Evolutionary conservation across 2,797 vertebrate species (phyloP).

Genomic region (Coregonus ussuriensis): DNA sequence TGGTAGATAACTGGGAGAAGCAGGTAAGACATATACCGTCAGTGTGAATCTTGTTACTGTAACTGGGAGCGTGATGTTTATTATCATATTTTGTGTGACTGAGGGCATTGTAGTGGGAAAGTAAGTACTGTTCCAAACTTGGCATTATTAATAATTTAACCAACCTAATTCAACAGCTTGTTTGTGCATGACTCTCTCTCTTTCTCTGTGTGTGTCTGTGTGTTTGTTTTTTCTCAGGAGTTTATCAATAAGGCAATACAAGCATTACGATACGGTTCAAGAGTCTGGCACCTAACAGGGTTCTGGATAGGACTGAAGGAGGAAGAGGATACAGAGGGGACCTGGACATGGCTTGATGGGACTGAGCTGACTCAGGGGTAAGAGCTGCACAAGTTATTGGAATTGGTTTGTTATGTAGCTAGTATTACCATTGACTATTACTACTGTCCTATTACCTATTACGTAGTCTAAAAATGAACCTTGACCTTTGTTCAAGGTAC

Average conservation of each 20-base stretch:
- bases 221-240: constrained; percentile 41
- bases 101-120: constrained; percentile 4
- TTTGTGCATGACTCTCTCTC: neutral
- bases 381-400: neutral
- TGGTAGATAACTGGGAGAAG: constrained; percentile 49
- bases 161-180: too few relatives aligned
- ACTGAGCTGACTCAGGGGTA: constrained; percentile 60
- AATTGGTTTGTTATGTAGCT: neutral
- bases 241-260: constrained; percentile 41
- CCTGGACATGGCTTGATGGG: constrained; percentile 72
- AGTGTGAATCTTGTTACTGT: neutral
- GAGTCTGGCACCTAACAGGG: rapidly evolving
- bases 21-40: constrained; percentile 45
- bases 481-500: neutral
- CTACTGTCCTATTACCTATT: neutral
- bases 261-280: neutral
- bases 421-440: neutral
- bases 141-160: too few relatives aligned
- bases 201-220: neutral
- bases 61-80: too few relatives aligned
- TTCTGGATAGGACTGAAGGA: constrained; percentile 73
- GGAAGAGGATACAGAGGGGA: constrained; percentile 54
- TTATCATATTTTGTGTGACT: constrained; percentile 14
- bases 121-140: too few relatives aligned
- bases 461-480: neutral